Conservation (phyloP, 2,113 vertebrate species). For the Narcine bancroftii region DNA sequence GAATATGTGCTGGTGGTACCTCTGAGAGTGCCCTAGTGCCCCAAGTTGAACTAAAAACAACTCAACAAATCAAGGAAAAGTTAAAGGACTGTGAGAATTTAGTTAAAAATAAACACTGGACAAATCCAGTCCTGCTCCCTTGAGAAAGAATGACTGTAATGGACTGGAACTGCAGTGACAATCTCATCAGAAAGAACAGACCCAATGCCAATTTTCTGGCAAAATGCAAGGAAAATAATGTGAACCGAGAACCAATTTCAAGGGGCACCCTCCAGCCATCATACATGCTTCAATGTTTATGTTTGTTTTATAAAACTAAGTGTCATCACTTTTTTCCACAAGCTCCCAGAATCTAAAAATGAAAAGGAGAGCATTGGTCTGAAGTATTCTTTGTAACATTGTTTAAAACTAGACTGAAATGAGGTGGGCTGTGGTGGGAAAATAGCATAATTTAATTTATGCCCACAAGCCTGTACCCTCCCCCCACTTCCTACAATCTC, state of each 20-base stretch:
- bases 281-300: constrained; percentile 10
- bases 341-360: not conserved
- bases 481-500: not conserved
- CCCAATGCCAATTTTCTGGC: constrained; percentile 24
- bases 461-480: not conserved
- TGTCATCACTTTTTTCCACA: not conserved
- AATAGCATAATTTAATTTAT: not conserved
- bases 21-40: constrained; percentile 71
- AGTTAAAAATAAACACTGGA: constrained; percentile 78
- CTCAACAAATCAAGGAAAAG: constrained; percentile 69
- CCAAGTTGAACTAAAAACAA: constrained; percentile 71
- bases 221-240: not conserved
- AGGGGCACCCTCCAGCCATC: not conserved
- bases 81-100: constrained; percentile 69
- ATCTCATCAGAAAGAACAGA: constrained; percentile 54
- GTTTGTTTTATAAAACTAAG: not conserved
- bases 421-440: not conserved
- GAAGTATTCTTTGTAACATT: not conserved
- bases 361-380: not conserved
- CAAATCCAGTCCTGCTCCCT: constrained; percentile 66
- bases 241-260: not conserved
- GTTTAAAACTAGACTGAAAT: not conserved
- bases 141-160: constrained; percentile 59
- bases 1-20: constrained; percentile 76
- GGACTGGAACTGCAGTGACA: constrained; percentile 57